Base-by-base conservation (phyloP, 2,113 vertebrate genomes). In the Pedetes capensis region DNA sequence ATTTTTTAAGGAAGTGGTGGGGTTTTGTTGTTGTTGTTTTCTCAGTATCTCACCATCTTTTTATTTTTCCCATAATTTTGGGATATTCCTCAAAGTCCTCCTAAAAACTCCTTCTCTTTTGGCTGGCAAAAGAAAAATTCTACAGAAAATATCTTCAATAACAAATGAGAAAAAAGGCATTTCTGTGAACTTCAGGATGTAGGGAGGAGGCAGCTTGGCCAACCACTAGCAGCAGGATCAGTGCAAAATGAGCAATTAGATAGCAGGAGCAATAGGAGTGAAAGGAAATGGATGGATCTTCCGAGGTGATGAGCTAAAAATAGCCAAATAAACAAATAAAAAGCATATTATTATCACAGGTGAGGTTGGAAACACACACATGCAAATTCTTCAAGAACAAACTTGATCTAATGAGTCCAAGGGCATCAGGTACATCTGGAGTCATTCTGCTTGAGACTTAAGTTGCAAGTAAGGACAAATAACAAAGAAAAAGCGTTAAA, bases 201-300 rank as follows among this genome's bases (percentile, higher is more conserved):
- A 2, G 25, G 57, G 8, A 74, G 7, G 0, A 4, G 2, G 11
- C n/a, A 59, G 0, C 13, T 3, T 32, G 34, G 7, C 9, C 25
- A 42, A 59, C 2, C 8, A 37, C 32, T 32, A 83, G 22, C 2
- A 74, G 14, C 22, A 61, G 75, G 20, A 34, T 5, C 9, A 63
- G 39, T 23, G 32, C 22, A 49, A 44, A 47, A 53, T 34, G 1
- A 39, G 16, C 4, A 44, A 2, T 59, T 22, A 37, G 2, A 47
- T 72, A 20, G 8, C 2, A 57, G n/a, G 7, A 39, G 2, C 13
- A 80, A 12, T 1, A 44, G 10, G 1, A 44, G 34, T 42, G 13
- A 71, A 92, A 57, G 2, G 8, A 14, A 87, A 3, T 0, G 18
- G 10, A 78, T 32, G 44, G 12, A 0, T 9, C 4, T 1, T 59